phyloP scores from a whole-genome alignment of 2,113 vertebrate genomes.

The Pomatostomus ruficeps region DNA sequence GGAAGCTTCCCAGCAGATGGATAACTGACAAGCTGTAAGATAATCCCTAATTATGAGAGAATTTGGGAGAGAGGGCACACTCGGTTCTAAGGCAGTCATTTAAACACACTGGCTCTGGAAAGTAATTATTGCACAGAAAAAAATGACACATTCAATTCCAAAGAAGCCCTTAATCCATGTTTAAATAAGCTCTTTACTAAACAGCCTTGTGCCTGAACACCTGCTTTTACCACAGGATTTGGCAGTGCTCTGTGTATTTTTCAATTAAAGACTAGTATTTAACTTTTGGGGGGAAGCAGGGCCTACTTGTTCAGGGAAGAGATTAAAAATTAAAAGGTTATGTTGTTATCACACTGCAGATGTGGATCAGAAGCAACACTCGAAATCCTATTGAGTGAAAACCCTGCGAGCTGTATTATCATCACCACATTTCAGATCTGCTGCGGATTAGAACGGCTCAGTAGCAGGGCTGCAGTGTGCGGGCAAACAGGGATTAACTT shows the following conservation, averaged over 20 bases:
- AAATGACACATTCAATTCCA: background rate
- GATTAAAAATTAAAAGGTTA: background rate
- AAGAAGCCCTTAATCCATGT: conserved; percentile 40
- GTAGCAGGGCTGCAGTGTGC: accelerated
- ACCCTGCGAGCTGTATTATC: accelerated
- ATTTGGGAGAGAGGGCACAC: background rate
- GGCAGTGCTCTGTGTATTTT: background rate
- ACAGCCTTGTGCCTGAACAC: conserved; percentile 25
- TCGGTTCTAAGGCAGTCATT: conserved; percentile 37
- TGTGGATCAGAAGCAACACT: background rate
- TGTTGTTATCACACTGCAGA: background rate
- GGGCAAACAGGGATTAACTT: background rate
- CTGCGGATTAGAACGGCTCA: background rate
- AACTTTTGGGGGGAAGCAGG: background rate
- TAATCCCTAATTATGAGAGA: conserved; percentile 45
- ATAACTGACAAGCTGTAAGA: background rate
- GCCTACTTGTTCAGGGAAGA: background rate
- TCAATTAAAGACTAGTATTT: conserved; percentile 11
- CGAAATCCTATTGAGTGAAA: background rate
- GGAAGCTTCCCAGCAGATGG: background rate
- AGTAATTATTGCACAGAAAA: conserved; percentile 38
- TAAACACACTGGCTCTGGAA: conserved; percentile 40
- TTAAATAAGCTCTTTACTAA: conserved; percentile 27
- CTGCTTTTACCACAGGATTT: conserved; percentile 29
- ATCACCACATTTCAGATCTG: background rate